Evolutionary conservation across 2,888 invertebrate species (phyloP).

Genomic region (Protodeltote pygarga): DNA sequence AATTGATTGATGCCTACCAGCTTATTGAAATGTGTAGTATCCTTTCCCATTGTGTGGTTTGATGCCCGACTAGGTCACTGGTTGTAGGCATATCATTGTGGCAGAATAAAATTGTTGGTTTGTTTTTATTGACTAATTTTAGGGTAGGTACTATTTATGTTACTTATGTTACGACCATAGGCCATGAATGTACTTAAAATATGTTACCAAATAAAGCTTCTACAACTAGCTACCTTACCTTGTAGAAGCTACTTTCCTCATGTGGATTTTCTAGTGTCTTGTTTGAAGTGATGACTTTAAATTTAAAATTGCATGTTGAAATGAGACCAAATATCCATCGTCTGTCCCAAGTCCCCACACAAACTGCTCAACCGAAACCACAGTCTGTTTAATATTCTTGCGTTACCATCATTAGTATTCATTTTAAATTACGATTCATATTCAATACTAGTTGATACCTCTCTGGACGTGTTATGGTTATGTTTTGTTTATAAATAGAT

Average conservation of each 20-base stretch:
- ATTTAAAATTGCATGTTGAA: too few relatives aligned
- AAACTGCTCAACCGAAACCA: constrained; percentile 58
- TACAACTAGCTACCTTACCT: too few relatives aligned
- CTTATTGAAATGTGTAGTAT: constrained; percentile 51
- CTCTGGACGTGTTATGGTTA: constrained; percentile 21
- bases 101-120: constrained; percentile 13
- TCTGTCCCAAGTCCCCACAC: constrained; percentile 34
- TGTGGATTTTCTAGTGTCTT: too few relatives aligned
- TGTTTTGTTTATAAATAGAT: constrained; percentile 28
- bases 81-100: too few relatives aligned
- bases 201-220: too few relatives aligned
- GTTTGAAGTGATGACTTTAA: too few relatives aligned
- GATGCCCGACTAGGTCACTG: constrained; percentile 33
- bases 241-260: too few relatives aligned
- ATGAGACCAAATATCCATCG: too few relatives aligned
- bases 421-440: constrained; percentile 50
- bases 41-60: constrained; percentile 43
- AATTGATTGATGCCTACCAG: constrained; percentile 70
- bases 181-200: too few relatives aligned
- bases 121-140: neutral
- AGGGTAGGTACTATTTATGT: too few relatives aligned
- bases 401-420: constrained; percentile 53
- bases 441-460: constrained; percentile 47
- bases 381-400: constrained; percentile 62
- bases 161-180: too few relatives aligned